These are phyloP conservation scores for Eupleurogrammus muticus DNA, from an alignment of 2,797 vertebrate species.

Conservation along the genomic window DNA sequence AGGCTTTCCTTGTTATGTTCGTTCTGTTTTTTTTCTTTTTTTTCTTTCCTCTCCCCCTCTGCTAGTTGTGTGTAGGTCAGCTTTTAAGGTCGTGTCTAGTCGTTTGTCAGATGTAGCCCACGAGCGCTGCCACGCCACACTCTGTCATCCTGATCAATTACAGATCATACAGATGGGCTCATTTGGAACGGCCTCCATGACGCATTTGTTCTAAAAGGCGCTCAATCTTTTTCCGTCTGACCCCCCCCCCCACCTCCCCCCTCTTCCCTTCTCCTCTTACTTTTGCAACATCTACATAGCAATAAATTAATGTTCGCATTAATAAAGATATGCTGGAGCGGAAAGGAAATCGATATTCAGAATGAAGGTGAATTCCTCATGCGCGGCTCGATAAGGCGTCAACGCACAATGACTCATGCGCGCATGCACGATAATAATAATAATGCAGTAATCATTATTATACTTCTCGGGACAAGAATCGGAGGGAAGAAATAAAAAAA, in stretches of 20 bases:
- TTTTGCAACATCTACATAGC: slow-evolving; percentile 52
- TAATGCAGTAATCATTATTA: background rate
- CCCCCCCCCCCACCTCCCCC: slow-evolving; percentile 20
- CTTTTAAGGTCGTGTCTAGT: slow-evolving; percentile 81
- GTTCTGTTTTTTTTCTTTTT: slow-evolving; percentile 11
- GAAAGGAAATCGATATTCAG: slow-evolving; percentile 48
- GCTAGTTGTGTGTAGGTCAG: slow-evolving; percentile 77
- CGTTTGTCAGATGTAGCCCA: slow-evolving; percentile 81
- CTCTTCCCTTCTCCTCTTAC: slow-evolving; percentile 26
- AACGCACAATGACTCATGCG: slow-evolving; percentile 2
- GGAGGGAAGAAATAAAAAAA: background rate
- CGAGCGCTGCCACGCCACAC: slow-evolving; percentile 51
- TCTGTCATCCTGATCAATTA: slow-evolving; percentile 80
- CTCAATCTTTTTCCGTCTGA: slow-evolving; percentile 65
- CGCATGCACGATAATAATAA: background rate
- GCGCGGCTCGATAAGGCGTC: slow-evolving; percentile 16
- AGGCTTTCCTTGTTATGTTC: slow-evolving; percentile 51
- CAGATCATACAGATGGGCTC: slow-evolving; percentile 74
- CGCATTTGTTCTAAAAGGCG: slow-evolving; percentile 66
- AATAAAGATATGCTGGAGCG: slow-evolving; percentile 43
- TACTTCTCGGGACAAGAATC: background rate
- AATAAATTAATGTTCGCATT: slow-evolving; percentile 62
- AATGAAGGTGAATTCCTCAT: slow-evolving; percentile 43
- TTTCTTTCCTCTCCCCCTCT: background rate
- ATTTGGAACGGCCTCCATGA: slow-evolving; percentile 66